These are phyloP conservation scores for Galeopsomyia nigrocyanea DNA, from an alignment of 2,888 invertebrate species.

Conservation along the genomic window DNA sequence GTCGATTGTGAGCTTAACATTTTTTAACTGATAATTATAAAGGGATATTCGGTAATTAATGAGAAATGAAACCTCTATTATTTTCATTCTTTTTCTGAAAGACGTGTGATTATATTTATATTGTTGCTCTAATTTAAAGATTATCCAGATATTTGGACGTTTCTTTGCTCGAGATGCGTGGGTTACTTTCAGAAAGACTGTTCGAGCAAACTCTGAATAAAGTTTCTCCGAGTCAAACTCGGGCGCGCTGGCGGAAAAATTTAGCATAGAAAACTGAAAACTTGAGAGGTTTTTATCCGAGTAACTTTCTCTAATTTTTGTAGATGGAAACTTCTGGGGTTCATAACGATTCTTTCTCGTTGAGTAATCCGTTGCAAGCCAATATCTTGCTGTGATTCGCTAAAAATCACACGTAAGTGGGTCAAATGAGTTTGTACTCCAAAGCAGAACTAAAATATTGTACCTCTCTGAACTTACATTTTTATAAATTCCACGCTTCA, in stretches of 20 bases:
- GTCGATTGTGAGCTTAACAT: no score
- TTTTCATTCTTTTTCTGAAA: no score
- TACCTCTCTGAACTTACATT: no score
- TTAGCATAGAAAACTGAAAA: conserved; percentile 37
- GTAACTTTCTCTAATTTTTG: conserved; percentile 39
- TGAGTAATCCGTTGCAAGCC: conserved; percentile 15
- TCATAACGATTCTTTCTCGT: conserved; percentile 35
- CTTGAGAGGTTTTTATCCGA: conserved; percentile 18
- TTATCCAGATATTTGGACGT: background rate
- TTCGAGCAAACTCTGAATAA: conserved; percentile 22
- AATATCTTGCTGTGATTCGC: background rate
- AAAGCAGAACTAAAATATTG: no score
- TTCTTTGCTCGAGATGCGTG: background rate
- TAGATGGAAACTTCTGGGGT: conserved; percentile 34
- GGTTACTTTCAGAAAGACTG: conserved; percentile 14
- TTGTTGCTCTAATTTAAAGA: conserved; percentile 4
- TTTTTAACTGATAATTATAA: no score
- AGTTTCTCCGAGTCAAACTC: conserved; percentile 12
- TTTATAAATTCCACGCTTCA: conserved; percentile 1
- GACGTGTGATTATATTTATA: no score
- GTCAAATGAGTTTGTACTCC: background rate
- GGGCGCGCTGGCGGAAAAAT: conserved; percentile 10
- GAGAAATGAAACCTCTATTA: no score
- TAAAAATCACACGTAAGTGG: conserved; percentile 22
- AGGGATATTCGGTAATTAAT: no score